These are phyloP conservation scores for Pterocles orientalis DNA, from an alignment of 2,113 vertebrate species.

Conservation along the genomic window DNA sequence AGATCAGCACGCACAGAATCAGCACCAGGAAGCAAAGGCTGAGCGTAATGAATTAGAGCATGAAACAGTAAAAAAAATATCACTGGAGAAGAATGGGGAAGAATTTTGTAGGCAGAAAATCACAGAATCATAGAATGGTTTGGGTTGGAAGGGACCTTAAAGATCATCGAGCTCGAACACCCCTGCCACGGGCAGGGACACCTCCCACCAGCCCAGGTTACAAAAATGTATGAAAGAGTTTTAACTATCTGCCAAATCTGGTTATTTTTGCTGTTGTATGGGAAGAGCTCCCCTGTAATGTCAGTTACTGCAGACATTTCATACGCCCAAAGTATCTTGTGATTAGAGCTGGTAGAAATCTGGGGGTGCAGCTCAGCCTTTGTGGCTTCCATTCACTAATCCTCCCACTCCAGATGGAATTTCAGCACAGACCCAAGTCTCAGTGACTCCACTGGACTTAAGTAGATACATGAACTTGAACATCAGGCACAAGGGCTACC, in stretches of 20 bases:
- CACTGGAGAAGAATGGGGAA: background rate
- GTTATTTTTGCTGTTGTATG: background rate
- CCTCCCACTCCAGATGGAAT: background rate
- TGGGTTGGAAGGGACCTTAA: too few species aligned
- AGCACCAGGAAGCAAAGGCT: background rate
- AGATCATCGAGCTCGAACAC: too few species aligned
- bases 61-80: background rate
- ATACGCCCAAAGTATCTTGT: background rate
- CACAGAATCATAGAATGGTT: too few species aligned
- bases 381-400: background rate
- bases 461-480: background rate
- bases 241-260: background rate
- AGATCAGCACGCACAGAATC: background rate
- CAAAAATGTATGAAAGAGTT: accelerated
- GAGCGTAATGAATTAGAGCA: background rate
- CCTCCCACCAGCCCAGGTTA: too few species aligned
- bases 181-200: too few species aligned
- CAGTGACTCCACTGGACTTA: background rate
- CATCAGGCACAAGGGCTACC: background rate
- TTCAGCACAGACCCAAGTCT: background rate
- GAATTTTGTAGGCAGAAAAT: background rate
- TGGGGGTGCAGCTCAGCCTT: background rate
- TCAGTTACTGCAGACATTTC: background rate
- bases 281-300: background rate
- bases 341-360: background rate